These are phyloP conservation scores for Zingel zingel DNA, from an alignment of 2,113 vertebrate species.

Conservation along the genomic window DNA sequence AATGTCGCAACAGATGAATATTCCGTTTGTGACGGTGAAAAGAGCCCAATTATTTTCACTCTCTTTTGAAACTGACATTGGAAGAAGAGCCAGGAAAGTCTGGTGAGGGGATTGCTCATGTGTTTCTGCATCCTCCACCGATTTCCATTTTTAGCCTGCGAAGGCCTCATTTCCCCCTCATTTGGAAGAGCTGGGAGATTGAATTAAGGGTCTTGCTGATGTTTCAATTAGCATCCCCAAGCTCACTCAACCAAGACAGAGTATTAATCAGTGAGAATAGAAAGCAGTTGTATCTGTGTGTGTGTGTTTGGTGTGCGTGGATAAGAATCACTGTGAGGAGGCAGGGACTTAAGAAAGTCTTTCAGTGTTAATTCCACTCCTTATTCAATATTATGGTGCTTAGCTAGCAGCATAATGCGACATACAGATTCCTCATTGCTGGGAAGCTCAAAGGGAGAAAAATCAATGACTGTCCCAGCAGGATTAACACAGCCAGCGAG, in stretches of 20 bases:
- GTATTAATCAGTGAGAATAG: slow-evolving; percentile 70
- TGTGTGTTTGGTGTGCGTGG: slow-evolving; percentile 31
- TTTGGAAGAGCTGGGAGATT: slow-evolving; percentile 77
- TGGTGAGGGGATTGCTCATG: slow-evolving; percentile 69
- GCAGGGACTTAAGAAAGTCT: slow-evolving; percentile 40
- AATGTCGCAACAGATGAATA: slow-evolving; percentile 28
- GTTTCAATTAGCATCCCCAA: slow-evolving; percentile 78
- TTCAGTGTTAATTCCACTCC: slow-evolving; percentile 53
- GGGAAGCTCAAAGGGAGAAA: slow-evolving; percentile 32
- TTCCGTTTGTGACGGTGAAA: slow-evolving; percentile 3
- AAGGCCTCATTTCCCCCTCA: slow-evolving; percentile 75
- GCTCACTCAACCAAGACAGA: slow-evolving; percentile 69
- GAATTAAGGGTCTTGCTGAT: slow-evolving; percentile 80
- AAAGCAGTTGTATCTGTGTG: slow-evolving; percentile 27
- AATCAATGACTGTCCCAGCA: slow-evolving; percentile 47
- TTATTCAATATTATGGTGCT: slow-evolving; percentile 63
- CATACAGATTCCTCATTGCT: slow-evolving; percentile 39
- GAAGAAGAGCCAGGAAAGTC: slow-evolving; percentile 62
- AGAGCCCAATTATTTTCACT: slow-evolving; percentile 42
- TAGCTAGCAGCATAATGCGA: slow-evolving; percentile 55
- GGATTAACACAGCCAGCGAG: background rate
- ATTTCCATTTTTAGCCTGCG: slow-evolving; percentile 78
- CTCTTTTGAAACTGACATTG: slow-evolving; percentile 40
- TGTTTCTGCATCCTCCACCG: slow-evolving; percentile 60
- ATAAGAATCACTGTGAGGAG: slow-evolving; percentile 39